Evolutionary conservation across 2,888 invertebrate genomes (phyloP).

Genomic region (Allygus modestus): DNA sequence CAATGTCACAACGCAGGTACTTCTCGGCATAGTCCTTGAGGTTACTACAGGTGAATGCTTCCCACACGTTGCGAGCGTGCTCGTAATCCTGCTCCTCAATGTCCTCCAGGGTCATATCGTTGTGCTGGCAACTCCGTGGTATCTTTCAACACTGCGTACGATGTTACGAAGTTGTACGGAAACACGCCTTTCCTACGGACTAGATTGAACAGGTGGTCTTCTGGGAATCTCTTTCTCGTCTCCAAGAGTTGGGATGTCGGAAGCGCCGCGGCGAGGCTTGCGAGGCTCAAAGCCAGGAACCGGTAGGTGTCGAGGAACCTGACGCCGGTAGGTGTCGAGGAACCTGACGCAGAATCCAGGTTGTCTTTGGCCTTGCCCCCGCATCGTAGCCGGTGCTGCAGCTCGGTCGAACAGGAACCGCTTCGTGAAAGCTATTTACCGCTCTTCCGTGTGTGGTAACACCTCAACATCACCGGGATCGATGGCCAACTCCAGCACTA

Average conservation of each 20-base stretch:
- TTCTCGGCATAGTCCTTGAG: slow-evolving; percentile 72
- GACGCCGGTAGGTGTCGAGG: slow-evolving; percentile 63
- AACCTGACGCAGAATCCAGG: too few species aligned
- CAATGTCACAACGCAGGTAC: slow-evolving; percentile 73
- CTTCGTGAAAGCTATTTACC: slow-evolving; percentile 53
- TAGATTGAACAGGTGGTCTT: background rate
- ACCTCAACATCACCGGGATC: slow-evolving; percentile 68
- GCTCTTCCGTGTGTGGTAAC: slow-evolving; percentile 71
- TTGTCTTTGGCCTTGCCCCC: too few species aligned
- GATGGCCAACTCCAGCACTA: slow-evolving; percentile 70
- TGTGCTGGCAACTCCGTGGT: slow-evolving; percentile 67
- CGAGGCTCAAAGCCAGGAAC: slow-evolving; percentile 56
- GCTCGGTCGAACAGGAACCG: slow-evolving; percentile 71
- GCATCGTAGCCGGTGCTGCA: too few species aligned
- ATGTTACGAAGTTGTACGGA: slow-evolving; percentile 68
- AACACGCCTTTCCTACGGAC: slow-evolving; percentile 67
- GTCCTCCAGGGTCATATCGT: slow-evolving; percentile 66
- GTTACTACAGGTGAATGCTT: slow-evolving; percentile 70
- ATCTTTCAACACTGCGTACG: background rate
- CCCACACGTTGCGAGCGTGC: slow-evolving; percentile 72
- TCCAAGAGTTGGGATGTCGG: background rate
- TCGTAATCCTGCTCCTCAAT: slow-evolving; percentile 70
- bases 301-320: slow-evolving; percentile 65
- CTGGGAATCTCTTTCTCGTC: background rate
- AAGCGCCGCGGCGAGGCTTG: slow-evolving; percentile 45